Percentiles rank a stretch among this genome's conserved stretches.
phyloP scores from a whole-genome alignment of 1,140 invertebrate species.

The Bombus vancouverensis region DNA sequence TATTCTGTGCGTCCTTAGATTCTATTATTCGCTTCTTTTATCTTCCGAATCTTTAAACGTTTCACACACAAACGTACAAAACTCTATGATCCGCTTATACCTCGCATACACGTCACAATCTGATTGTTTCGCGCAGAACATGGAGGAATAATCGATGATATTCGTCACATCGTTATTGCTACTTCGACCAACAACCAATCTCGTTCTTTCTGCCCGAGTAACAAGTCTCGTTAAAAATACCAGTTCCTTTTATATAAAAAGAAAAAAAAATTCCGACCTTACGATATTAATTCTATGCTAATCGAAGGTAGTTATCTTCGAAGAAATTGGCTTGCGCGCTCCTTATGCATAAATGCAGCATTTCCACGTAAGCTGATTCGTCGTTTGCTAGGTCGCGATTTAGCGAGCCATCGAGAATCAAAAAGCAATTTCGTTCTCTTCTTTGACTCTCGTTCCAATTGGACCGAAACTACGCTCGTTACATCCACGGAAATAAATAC shows the following conservation, averaged over 20 bases:
- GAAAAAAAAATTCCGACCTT: background rate
- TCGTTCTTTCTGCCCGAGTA: no score
- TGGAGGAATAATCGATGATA: no score
- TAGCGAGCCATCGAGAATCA: background rate
- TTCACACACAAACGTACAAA: no score
- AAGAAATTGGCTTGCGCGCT: background rate
- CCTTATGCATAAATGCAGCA: background rate
- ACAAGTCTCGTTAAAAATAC: no score
- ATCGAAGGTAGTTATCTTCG: background rate
- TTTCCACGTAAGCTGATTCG: background rate
- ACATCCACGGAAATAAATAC: background rate
- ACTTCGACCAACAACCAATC: no score
- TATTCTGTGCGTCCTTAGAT: background rate
- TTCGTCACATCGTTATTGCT: no score
- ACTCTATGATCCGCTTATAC: background rate
- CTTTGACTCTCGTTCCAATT: background rate
- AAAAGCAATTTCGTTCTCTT: slow-evolving; percentile 12
- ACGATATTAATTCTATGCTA: background rate
- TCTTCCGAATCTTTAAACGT: background rate
- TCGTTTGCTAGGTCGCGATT: background rate
- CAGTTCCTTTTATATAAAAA: no score
- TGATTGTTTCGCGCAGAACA: background rate
- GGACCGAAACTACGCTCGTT: background rate
- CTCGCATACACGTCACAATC: background rate
- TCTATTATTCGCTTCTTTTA: no score